Conservation (phyloP, 1,140 invertebrate species). For the Orchestia grillus region DNA sequence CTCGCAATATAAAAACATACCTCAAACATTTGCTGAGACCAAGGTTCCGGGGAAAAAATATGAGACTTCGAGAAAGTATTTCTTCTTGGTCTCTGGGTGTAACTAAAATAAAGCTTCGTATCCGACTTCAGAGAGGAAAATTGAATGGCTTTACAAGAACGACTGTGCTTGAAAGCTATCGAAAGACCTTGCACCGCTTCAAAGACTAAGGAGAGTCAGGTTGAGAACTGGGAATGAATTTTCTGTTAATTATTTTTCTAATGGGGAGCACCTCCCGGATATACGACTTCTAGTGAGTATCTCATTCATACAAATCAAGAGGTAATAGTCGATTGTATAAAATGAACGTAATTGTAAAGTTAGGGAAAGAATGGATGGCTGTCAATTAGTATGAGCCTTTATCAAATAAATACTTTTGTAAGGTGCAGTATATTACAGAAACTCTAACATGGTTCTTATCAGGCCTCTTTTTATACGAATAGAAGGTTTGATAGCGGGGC, state of each 20-base stretch:
- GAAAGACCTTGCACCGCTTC: background rate
- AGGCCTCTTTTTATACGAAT: too few species aligned
- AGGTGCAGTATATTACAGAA: too few species aligned
- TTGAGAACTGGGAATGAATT: background rate
- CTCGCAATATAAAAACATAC: conserved; percentile 9
- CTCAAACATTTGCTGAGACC: background rate
- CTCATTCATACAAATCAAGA: background rate
- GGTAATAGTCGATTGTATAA: too few species aligned
- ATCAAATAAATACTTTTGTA: too few species aligned
- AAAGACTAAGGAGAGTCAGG: background rate
- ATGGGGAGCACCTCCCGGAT: background rate
- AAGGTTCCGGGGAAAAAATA: background rate
- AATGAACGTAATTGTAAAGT: too few species aligned
- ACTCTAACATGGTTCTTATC: too few species aligned
- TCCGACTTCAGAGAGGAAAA: background rate
- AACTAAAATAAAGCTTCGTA: background rate
- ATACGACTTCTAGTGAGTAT: background rate
- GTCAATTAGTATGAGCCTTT: too few species aligned
- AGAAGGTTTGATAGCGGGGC: too few species aligned
- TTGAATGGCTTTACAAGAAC: background rate
- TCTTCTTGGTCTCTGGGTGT: background rate
- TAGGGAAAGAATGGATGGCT: too few species aligned
- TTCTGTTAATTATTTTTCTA: background rate
- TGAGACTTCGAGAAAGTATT: background rate
- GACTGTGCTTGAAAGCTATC: background rate